Percentiles rank a stretch among this genome's conserved stretches.
Evolutionary conservation across 1,140 invertebrate genomes (phyloP).

Genomic region (Arctopsyche grandis): DNA sequence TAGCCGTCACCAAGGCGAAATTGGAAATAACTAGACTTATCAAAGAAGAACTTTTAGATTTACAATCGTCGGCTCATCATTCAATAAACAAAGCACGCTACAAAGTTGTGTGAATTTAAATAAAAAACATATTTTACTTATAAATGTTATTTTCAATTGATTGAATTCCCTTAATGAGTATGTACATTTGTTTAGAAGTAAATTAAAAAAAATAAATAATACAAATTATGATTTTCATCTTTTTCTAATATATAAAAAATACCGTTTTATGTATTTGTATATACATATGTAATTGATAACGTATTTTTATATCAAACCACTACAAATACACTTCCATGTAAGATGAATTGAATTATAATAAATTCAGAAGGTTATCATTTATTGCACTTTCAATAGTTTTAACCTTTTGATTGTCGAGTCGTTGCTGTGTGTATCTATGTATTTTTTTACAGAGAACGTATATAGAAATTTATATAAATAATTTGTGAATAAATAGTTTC

Average conservation of each 20-base stretch:
- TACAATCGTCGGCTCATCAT: constrained; percentile 87
- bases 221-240: too few species aligned
- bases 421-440: too few species aligned
- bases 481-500: too few species aligned
- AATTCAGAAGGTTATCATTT: background rate
- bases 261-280: background rate
- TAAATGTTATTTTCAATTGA: background rate
- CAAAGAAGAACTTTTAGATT: constrained; percentile 95
- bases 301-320: background rate
- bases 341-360: background rate
- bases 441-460: too few species aligned
- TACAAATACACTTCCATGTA: background rate
- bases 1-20: constrained; percentile 97
- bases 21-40: constrained; percentile 98
- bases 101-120: constrained; percentile 83
- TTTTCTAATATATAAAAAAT: too few species aligned
- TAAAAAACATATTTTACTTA: too few species aligned
- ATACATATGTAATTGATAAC: background rate
- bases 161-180: background rate
- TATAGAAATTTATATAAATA: too few species aligned
- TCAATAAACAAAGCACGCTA: constrained; percentile 93
- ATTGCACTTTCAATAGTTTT: background rate
- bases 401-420: too few species aligned
- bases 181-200: background rate
- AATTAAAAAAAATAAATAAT: too few species aligned